Evolutionary conservation across 2,888 invertebrate species (phyloP).

Genomic region (Synergus umbraculus): DNA sequence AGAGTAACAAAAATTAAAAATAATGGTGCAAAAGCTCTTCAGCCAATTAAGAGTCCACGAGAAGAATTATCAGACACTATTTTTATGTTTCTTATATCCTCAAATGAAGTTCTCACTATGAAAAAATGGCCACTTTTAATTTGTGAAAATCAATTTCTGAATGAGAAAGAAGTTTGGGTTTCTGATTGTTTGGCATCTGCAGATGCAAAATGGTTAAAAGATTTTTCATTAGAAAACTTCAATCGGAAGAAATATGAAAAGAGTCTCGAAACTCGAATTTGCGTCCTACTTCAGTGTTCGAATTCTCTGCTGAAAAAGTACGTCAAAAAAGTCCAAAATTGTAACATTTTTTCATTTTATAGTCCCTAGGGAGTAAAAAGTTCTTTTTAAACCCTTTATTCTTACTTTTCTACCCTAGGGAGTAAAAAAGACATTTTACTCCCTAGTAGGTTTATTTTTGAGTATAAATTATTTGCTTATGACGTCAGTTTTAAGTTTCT

Average conservation of each 20-base stretch:
- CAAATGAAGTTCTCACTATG: constrained; percentile 46
- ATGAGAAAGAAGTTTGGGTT: constrained; percentile 50
- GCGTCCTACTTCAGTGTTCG: background rate
- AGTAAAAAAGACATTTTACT: too few relatives aligned
- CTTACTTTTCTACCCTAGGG: too few relatives aligned
- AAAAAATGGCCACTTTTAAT: constrained; percentile 55
- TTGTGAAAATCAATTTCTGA: constrained; percentile 49
- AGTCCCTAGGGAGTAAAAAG: too few relatives aligned
- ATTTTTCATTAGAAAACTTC: constrained; percentile 5
- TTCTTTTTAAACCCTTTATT: too few relatives aligned
- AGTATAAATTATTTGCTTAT: too few relatives aligned
- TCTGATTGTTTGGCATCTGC: constrained; percentile 58
- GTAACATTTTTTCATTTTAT: too few relatives aligned
- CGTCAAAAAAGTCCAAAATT: background rate
- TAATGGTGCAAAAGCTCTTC: background rate
- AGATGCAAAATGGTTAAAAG: constrained; percentile 49
- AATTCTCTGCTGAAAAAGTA: background rate
- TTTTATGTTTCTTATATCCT: constrained; percentile 39
- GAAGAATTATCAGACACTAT: background rate
- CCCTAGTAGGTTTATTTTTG: too few relatives aligned
- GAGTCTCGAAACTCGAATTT: constrained; percentile 27
- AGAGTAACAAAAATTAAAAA: constrained; percentile 11
- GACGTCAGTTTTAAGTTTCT: too few relatives aligned
- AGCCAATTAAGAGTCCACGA: background rate
- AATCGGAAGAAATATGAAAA: background rate